Conservation (phyloP, 2,113 vertebrate genomes). For the Hystrix cristata region DNA sequence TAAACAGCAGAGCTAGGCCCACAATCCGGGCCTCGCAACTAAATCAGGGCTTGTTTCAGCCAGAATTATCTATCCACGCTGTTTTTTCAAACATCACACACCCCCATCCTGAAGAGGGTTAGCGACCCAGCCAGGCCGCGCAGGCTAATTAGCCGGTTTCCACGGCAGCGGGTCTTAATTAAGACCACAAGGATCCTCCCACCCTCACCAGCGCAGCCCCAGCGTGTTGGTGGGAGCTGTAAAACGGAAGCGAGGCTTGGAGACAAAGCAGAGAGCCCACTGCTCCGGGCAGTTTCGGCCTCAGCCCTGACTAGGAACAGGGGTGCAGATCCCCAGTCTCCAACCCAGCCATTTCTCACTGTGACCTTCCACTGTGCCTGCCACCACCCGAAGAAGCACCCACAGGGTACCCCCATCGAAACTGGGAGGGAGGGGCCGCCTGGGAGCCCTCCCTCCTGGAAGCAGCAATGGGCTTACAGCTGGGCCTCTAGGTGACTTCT, state of each 20-base stretch:
- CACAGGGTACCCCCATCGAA: not conserved
- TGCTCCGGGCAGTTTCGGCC: not conserved
- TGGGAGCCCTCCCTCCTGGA: not conserved
- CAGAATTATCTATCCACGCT: constrained; percentile 46
- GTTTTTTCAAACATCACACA: not conserved
- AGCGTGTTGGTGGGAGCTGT: not conserved
- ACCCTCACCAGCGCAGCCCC: constrained; percentile 8
- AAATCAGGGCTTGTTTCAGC: constrained; percentile 13
- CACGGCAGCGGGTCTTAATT: constrained; percentile 72
- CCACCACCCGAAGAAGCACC: not conserved
- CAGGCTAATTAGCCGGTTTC: constrained; percentile 77
- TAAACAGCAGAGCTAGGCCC: not conserved
- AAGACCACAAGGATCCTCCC: constrained; percentile 60
- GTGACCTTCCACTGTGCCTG: not conserved
- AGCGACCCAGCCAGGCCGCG: constrained; percentile 49
- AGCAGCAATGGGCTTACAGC: not conserved
- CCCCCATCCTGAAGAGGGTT: constrained; percentile 63
- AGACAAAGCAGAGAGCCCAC: constrained; percentile 59
- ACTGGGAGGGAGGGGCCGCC: not conserved
- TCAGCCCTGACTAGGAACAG: not conserved
- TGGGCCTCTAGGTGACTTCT: not conserved
- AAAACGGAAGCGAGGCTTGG: not conserved
- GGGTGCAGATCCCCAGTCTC: accelerated
- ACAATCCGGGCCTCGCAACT: not conserved
- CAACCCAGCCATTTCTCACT: not conserved